Conservation (phyloP, 2,113 vertebrate genomes). For the Alosa alosa region DNA sequence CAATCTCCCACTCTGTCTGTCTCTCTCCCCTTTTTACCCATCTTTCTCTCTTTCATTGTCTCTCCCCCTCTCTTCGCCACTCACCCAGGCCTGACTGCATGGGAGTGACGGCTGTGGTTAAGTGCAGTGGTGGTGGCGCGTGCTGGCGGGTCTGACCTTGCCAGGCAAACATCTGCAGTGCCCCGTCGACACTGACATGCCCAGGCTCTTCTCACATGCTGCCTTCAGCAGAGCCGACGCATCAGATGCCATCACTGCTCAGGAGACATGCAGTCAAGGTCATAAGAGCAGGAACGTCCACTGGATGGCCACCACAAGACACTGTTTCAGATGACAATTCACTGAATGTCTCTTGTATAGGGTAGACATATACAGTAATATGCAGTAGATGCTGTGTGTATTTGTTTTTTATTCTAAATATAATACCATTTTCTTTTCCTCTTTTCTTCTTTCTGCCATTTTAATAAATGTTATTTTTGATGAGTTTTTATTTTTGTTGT, state of each 20-base stretch:
- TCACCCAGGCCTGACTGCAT: neutral
- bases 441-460: neutral
- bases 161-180: slow-evolving; percentile 44
- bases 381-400: neutral
- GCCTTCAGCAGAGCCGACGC: neutral
- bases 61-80: neutral
- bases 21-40: neutral
- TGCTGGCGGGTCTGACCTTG: slow-evolving; percentile 47
- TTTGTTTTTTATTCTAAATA: neutral
- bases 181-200: slow-evolving; percentile 43
- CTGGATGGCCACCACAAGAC: neutral
- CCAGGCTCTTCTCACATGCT: neutral
- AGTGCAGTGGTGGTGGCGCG: slow-evolving; percentile 17
- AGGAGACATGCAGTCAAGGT: neutral
- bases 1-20: neutral
- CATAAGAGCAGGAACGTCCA: neutral
- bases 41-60: neutral
- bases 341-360: neutral
- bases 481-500: no score
- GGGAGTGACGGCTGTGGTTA: neutral
- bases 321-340: neutral
- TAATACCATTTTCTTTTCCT: neutral
- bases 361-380: neutral
- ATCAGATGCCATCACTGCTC: slow-evolving; percentile 1
- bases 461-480: neutral